A percentile compares a stretch with the other conserved stretches of the same genome.
Conservation (phyloP, 2,797 vertebrate species). For the Potorous gilbertii region DNA sequence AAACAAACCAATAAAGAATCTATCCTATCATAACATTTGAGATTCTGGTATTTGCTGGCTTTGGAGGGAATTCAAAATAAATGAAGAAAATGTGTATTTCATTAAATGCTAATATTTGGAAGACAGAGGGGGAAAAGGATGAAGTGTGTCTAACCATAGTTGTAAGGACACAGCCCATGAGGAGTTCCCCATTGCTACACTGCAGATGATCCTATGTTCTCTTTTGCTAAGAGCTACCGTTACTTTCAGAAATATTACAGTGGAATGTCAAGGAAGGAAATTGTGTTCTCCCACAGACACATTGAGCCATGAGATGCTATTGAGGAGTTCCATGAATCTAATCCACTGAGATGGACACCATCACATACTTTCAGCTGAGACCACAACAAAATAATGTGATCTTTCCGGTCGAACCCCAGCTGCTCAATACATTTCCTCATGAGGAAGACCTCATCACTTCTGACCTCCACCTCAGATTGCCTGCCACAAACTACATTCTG, state of each 20-base stretch:
- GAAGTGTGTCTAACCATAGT: conserved; percentile 82
- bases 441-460: conserved; percentile 64
- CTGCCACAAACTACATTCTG: conserved; percentile 55
- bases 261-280: background rate
- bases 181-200: conserved; percentile 48
- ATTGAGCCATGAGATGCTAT: background rate
- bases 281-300: background rate
- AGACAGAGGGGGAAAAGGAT: conserved; percentile 83
- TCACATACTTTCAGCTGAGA: background rate
- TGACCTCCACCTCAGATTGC: conserved; percentile 54
- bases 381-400: background rate
- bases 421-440: conserved; percentile 60
- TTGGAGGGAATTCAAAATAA: conserved; percentile 90
- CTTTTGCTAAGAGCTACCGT: conserved; percentile 24
- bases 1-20: conserved; percentile 94
- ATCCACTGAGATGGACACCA: conserved; percentile 19
- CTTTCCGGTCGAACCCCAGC: conserved; percentile 52
- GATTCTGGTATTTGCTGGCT: conserved; percentile 90
- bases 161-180: conserved; percentile 69
- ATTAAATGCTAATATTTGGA: conserved; percentile 96
- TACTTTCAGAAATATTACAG: conserved; percentile 22
- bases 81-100: conserved; percentile 94
- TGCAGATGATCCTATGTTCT: background rate
- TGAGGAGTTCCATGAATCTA: background rate
- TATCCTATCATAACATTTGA: conserved; percentile 91